Conservation (phyloP, 2,797 vertebrate species). For the Amblyopsis hoosieri region DNA sequence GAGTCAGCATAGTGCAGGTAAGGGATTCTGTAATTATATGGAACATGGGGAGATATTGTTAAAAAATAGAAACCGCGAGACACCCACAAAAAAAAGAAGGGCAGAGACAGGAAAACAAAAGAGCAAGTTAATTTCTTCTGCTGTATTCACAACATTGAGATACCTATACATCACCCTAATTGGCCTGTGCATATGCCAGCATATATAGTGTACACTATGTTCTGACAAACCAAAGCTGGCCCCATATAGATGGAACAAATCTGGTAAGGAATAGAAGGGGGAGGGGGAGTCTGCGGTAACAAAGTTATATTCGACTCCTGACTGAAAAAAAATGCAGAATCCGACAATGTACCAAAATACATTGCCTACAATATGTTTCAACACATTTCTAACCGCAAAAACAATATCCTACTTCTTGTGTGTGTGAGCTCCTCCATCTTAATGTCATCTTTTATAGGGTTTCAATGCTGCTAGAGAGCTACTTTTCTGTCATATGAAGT, state of each 20-base stretch:
- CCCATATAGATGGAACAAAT: constrained; percentile 33
- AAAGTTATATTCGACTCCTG: constrained; percentile 20
- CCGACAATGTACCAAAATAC: constrained; percentile 27
- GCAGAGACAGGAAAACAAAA: constrained; percentile 13
- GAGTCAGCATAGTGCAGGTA: constrained; percentile 24
- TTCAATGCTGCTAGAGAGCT: constrained; percentile 12
- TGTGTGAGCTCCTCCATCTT: constrained; percentile 14
- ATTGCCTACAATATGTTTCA: constrained; percentile 32
- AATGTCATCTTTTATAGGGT: constrained; percentile 21
- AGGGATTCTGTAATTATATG: constrained; percentile 36
- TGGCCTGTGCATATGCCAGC: constrained; percentile 54
- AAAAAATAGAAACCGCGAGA: constrained; percentile 30
- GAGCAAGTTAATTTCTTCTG: constrained; percentile 41
- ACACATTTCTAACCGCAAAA: constrained; percentile 21
- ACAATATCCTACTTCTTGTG: constrained; percentile 3
- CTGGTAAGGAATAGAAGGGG: constrained; percentile 25
- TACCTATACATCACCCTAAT: constrained; percentile 66
- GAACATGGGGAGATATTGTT: constrained; percentile 20
- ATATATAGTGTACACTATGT: constrained; percentile 27
- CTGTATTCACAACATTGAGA: constrained; percentile 45
- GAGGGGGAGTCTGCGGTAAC: constrained; percentile 15
- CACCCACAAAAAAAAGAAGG: not conserved
- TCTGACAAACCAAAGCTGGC: constrained; percentile 34
- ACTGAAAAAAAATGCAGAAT: constrained; percentile 20
- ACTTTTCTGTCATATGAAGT: constrained; percentile 19